phyloP scores from a whole-genome alignment of 2,797 vertebrate genomes.

The Bradypus variegatus region DNA sequence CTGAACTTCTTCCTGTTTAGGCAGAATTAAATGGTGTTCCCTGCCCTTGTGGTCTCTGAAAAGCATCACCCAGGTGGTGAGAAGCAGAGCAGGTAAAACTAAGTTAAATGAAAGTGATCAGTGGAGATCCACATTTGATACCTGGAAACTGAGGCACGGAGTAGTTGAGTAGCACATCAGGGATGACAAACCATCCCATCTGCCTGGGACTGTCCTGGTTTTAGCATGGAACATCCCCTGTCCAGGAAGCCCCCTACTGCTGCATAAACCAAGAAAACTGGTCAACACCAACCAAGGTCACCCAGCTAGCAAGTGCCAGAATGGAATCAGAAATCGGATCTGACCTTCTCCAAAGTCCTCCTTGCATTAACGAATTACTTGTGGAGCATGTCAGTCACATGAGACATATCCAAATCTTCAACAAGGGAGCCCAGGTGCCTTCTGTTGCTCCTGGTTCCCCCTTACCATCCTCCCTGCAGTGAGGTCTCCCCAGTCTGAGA shows the following conservation, averaged over 20 bases:
- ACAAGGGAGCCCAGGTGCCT: background rate
- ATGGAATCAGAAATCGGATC: background rate
- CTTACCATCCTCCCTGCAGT: background rate
- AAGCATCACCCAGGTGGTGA: background rate
- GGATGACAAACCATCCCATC: background rate
- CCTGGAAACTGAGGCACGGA: background rate
- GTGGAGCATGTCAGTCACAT: background rate
- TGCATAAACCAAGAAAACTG: background rate
- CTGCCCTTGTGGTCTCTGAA: background rate
- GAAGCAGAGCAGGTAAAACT: background rate
- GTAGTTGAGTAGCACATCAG: background rate
- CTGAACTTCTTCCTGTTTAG: background rate
- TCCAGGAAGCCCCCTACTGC: background rate
- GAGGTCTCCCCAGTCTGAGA: background rate
- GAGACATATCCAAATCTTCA: background rate
- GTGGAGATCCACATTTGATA: background rate
- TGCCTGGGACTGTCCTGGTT: background rate
- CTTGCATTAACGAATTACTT: background rate
- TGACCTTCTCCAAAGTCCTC: background rate
- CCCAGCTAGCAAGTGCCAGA: background rate
- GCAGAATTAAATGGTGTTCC: background rate
- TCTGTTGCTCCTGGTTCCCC: background rate
- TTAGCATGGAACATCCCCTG: background rate
- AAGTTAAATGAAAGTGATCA: background rate
- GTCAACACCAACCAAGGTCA: background rate